Conservation (phyloP, 2,888 invertebrate genomes). For the Coenonympha arcania region DNA sequence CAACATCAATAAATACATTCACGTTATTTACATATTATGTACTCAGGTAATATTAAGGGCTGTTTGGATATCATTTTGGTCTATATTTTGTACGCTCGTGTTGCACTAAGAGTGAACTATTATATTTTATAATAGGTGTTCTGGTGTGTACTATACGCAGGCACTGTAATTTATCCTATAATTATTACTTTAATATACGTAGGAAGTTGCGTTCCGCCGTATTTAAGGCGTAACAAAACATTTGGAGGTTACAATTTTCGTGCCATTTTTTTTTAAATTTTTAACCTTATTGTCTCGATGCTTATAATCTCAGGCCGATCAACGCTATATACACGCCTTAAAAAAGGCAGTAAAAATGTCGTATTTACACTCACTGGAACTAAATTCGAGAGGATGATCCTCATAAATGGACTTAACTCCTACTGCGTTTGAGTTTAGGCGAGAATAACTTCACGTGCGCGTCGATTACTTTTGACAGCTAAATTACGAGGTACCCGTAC, state of each 20-base stretch:
- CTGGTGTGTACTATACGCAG: conserved; percentile 41
- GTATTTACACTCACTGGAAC: conserved; percentile 40
- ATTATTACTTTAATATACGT: conserved; percentile 7
- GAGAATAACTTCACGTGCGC: conserved; percentile 52
- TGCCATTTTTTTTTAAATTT: conserved; percentile 10
- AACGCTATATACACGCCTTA: conserved; percentile 47
- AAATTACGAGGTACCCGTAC: conserved; percentile 56
- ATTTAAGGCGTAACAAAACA: conserved; percentile 8
- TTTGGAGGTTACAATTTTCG: conserved; percentile 13
- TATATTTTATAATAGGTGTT: conserved; percentile 30
- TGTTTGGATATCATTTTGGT: conserved; percentile 67
- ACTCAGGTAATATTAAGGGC: conserved; percentile 38
- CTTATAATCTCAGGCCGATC: conserved; percentile 45
- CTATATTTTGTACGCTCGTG: conserved; percentile 68
- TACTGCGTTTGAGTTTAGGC: conserved; percentile 29
- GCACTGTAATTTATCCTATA: conserved; percentile 39
- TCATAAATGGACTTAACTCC: conserved; percentile 15
- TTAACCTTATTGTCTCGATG: conserved; percentile 52
- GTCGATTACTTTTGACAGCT: conserved; percentile 34
- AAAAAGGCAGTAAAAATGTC: conserved; percentile 39
- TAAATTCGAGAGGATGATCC: conserved; percentile 11
- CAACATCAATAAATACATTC: conserved; percentile 56
- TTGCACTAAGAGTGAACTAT: conserved; percentile 58
- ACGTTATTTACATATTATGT: conserved; percentile 46
- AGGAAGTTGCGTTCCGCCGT: conserved; percentile 11